Evolutionary conservation across 1,140 invertebrate species (phyloP).

Genomic region (Stegodyphus mimosarum): DNA sequence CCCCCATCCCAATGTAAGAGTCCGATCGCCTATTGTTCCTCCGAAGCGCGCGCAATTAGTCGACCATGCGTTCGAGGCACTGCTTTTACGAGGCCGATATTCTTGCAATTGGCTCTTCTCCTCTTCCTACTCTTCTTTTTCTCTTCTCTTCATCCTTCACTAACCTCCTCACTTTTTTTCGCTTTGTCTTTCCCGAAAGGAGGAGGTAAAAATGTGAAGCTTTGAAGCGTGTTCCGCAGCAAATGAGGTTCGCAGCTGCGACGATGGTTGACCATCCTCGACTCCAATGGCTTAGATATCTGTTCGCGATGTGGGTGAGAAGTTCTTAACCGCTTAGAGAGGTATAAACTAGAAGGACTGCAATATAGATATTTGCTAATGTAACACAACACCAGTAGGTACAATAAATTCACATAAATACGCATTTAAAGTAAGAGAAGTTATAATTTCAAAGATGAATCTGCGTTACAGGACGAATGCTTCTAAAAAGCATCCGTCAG

Average conservation of each 20-base stretch:
- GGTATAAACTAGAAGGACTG: too few relatives aligned
- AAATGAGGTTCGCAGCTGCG: slow-evolving; percentile 45
- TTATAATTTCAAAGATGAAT: too few relatives aligned
- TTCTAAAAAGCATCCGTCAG: too few relatives aligned
- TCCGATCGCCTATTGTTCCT: slow-evolving; percentile 33
- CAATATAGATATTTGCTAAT: too few relatives aligned
- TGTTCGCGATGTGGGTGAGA: too few relatives aligned
- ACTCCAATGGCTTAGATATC: too few relatives aligned
- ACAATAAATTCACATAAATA: too few relatives aligned
- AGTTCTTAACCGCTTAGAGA: background rate
- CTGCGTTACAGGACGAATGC: too few relatives aligned
- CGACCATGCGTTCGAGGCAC: slow-evolving; percentile 45
- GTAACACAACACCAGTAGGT: too few relatives aligned
- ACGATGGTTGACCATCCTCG: too few relatives aligned
- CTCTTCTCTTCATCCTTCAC: background rate
- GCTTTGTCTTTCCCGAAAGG: background rate
- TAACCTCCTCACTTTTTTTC: background rate
- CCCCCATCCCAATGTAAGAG: background rate
- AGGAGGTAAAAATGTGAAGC: background rate
- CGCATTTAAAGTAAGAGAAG: too few relatives aligned
- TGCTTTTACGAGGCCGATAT: slow-evolving; percentile 51
- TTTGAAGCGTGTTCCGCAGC: slow-evolving; percentile 32
- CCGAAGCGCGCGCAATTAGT: slow-evolving; percentile 55
- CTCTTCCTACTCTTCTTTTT: background rate
- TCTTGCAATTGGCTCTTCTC: slow-evolving; percentile 41